Percentiles rank a stretch among this genome's conserved stretches.
Conservation (phyloP, 2,113 vertebrate genomes). For the Chloropsis hardwickii region DNA sequence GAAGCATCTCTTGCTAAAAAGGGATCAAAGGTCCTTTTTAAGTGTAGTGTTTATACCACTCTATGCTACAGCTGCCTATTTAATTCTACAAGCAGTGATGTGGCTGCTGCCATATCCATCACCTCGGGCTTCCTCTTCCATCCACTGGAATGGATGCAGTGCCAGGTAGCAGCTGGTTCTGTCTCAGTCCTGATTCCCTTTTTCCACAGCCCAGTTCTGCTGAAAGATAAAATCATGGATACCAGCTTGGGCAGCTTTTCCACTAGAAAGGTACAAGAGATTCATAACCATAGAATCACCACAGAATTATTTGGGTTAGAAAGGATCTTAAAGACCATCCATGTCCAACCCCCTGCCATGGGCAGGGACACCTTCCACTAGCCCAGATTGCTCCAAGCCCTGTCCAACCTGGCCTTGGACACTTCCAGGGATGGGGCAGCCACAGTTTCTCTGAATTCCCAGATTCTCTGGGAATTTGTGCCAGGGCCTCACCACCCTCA, state of each 20-base stretch:
- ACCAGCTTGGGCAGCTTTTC: not conserved
- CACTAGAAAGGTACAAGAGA: not conserved
- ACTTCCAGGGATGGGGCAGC: not conserved
- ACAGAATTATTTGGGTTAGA: not conserved
- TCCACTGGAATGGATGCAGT: rapidly evolving
- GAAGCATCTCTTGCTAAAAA: not conserved
- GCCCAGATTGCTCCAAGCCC: not conserved
- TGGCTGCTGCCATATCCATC: not conserved
- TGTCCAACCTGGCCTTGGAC: rapidly evolving
- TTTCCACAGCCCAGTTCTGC: not conserved
- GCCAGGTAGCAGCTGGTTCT: not conserved
- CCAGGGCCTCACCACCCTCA: not conserved
- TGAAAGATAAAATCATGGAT: not conserved
- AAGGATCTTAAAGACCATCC: not conserved
- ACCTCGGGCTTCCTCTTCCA: not conserved
- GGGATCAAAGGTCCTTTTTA: not conserved
- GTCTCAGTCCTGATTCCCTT: not conserved
- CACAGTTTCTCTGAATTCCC: not conserved
- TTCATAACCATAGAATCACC: not conserved
- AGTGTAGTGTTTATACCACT: not conserved
- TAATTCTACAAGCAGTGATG: not conserved
- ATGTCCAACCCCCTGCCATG: rapidly evolving
- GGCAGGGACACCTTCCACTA: not conserved
- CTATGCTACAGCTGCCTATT: not conserved
- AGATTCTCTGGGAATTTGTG: not conserved